A percentile compares a stretch with the other conserved stretches of the same genome.
Conservation (phyloP, 2,113 vertebrate species). For the Miniopterus natalensis region DNA sequence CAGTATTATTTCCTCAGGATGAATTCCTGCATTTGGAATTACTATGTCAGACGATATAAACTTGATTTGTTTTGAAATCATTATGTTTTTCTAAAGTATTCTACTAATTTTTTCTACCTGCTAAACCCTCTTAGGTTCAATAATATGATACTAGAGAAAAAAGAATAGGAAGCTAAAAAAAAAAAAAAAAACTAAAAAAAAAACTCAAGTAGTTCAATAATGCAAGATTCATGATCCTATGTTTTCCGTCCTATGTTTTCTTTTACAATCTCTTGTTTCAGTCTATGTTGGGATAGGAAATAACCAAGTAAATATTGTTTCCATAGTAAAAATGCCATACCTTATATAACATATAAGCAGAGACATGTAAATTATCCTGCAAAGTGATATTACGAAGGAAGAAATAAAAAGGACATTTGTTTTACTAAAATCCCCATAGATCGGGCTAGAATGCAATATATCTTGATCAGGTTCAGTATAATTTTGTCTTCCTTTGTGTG, state of each 20-base stretch:
- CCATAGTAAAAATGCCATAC: neutral
- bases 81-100: neutral
- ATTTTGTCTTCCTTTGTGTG: slow-evolving; percentile 62
- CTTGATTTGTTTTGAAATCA: slow-evolving; percentile 3
- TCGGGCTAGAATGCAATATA: slow-evolving; percentile 61
- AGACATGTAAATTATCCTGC: neutral
- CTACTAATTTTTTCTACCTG: neutral
- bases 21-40: neutral
- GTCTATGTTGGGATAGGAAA: neutral
- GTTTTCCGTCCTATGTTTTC: neutral
- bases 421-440: slow-evolving; percentile 49
- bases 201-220: neutral
- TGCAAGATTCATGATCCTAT: neutral
- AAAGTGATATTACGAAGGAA: neutral
- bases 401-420: slow-evolving; percentile 52
- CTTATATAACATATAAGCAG: neutral
- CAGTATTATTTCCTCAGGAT: neutral
- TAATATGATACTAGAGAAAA: neutral
- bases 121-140: neutral
- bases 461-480: slow-evolving; percentile 41
- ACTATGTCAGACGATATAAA: neutral
- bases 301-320: neutral
- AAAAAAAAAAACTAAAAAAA: slow-evolving; percentile 22
- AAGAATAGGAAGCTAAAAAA: neutral
- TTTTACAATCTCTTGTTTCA: neutral